Percentiles rank a stretch among this genome's conserved stretches.
Evolutionary conservation across 2,113 vertebrate species (phyloP).

Genomic region (Varanus komodoensis): DNA sequence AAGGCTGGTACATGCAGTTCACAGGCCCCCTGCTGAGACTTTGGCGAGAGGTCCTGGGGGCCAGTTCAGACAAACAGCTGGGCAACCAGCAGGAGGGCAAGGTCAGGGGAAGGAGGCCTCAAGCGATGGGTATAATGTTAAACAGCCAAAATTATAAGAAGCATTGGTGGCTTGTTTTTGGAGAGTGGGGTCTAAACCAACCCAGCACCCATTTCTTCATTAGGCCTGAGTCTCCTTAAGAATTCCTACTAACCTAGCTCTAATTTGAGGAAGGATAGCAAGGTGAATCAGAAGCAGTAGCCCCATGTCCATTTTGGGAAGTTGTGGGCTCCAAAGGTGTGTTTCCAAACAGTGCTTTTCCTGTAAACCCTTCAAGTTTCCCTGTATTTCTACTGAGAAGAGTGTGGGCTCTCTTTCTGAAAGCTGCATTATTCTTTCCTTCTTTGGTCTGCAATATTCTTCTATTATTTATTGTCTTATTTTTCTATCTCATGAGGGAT

Average conservation of each 20-base stretch:
- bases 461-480: neutral
- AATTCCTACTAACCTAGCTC: neutral
- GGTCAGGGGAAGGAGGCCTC: neutral
- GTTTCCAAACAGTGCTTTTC: neutral
- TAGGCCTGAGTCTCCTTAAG: neutral
- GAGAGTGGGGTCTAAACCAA: neutral
- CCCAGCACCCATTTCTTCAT: neutral
- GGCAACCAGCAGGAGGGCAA: neutral
- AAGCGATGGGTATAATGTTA: neutral
- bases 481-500: too few species aligned
- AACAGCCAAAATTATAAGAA: neutral
- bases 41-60: neutral
- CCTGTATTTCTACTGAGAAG: neutral
- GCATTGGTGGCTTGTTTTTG: neutral
- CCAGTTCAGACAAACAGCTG: constrained; percentile 17
- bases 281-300: neutral
- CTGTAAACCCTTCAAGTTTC: neutral
- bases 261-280: neutral
- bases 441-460: too few species aligned
- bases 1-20: neutral
- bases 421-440: neutral
- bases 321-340: neutral
- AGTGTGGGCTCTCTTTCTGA: neutral
- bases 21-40: neutral
- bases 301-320: neutral